phyloP scores from a whole-genome alignment of 2,797 vertebrate species.

The Australoheros facetus region DNA sequence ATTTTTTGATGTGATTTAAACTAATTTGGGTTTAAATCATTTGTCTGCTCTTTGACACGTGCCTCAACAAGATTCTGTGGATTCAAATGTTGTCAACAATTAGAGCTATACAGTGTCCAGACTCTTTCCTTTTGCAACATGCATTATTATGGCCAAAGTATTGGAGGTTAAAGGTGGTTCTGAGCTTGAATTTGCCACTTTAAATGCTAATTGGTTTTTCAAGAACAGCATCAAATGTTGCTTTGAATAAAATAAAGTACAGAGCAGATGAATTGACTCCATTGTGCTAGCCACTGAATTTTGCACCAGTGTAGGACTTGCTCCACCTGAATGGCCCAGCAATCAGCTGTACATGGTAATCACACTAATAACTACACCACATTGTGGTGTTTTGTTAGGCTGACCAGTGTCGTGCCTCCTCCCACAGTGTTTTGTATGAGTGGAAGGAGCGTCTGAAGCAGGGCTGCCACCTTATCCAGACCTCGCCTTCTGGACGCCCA shows the following conservation, averaged over 20 bases:
- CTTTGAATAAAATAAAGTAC: neutral
- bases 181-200: neutral
- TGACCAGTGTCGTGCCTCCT: neutral
- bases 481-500: constrained; percentile 87
- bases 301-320: neutral
- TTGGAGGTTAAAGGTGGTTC: neutral
- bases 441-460: constrained; percentile 94
- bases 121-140: neutral
- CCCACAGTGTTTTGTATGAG: constrained; percentile 89
- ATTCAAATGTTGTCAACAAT: neutral
- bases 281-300: constrained; percentile 5
- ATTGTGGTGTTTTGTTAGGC: constrained; percentile 11
- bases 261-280: constrained; percentile 11
- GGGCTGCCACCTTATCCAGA: constrained; percentile 92
- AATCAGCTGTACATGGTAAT: neutral
- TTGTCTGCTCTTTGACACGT: too few relatives aligned
- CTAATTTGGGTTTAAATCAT: neutral
- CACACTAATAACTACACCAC: neutral
- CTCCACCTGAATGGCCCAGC: constrained; percentile 25
- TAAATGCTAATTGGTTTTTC: neutral
- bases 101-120: neutral
- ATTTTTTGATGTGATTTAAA: neutral
- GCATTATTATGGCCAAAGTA: neutral
- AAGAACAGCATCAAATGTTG: neutral
- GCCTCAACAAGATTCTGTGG: neutral